Percentiles rank a stretch among this genome's conserved stretches.
Conservation (phyloP, 2,113 vertebrate species). For the Xiphorhynchus elegans region DNA sequence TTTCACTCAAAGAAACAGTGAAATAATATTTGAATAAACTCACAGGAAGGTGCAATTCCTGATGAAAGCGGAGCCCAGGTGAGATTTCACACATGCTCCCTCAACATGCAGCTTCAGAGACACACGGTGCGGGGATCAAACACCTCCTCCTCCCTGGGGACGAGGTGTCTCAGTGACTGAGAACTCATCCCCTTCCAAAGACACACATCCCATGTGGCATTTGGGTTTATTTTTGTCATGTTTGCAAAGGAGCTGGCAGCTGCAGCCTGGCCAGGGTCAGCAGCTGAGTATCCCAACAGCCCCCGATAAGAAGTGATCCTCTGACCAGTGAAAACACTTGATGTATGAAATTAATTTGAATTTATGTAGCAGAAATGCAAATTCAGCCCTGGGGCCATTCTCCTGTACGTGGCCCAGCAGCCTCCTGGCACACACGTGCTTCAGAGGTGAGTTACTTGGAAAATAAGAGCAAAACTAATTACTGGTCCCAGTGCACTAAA, state of each 20-base stretch:
- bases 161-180: background rate
- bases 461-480: background rate
- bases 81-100: background rate
- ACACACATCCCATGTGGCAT: rapidly evolving
- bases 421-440: background rate
- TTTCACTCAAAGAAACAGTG: background rate
- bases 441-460: background rate
- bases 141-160: background rate
- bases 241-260: background rate
- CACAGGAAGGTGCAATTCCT: rapidly evolving
- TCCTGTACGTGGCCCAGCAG: background rate
- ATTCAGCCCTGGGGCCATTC: background rate
- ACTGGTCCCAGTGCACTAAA: background rate
- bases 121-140: background rate
- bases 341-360: background rate
- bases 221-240: background rate
- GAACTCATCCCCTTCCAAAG: background rate
- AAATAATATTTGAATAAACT: background rate
- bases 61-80: background rate
- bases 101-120: background rate
- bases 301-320: background rate
- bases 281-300: background rate
- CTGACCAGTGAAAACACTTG: background rate
- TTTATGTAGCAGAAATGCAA: conserved; percentile 37
- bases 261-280: background rate